Percentiles rank a stretch among this genome's conserved stretches.
Conservation (phyloP, 2,888 invertebrate genomes). For the Sphinx pinastri region DNA sequence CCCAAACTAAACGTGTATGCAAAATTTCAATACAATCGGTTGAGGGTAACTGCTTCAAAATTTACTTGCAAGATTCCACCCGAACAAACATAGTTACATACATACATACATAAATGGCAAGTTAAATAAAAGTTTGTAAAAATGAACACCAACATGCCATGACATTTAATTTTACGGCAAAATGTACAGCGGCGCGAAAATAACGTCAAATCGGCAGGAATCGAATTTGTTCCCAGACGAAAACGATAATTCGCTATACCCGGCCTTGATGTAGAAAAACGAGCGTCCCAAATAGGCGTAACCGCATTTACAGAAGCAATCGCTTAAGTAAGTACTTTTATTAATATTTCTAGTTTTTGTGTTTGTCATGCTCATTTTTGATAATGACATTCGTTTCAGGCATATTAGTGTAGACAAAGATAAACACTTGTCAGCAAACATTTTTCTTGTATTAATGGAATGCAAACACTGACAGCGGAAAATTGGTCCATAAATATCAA, state of each 20-base stretch:
- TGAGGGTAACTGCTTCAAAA: too few relatives aligned
- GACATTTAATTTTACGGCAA: background rate
- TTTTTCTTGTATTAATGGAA: constrained; percentile 55
- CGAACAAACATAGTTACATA: too few relatives aligned
- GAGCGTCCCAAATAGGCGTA: constrained; percentile 33
- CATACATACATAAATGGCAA: too few relatives aligned
- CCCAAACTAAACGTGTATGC: too few relatives aligned
- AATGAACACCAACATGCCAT: too few relatives aligned
- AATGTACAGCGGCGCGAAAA: constrained; percentile 26
- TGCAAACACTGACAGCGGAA: constrained; percentile 56
- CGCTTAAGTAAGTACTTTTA: background rate
- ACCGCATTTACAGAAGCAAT: constrained; percentile 44
- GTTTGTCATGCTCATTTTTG: constrained; percentile 32
- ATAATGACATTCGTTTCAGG: constrained; percentile 7
- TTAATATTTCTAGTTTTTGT: constrained; percentile 36
- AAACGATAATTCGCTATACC: constrained; percentile 47
- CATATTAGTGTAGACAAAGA: constrained; percentile 38
- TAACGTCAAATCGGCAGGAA: constrained; percentile 43
- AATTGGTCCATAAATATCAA: constrained; percentile 54
- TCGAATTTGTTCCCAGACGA: constrained; percentile 52
- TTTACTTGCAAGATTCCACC: too few relatives aligned
- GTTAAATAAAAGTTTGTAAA: too few relatives aligned
- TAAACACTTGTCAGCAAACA: constrained; percentile 45
- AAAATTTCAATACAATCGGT: too few relatives aligned
- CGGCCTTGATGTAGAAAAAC: constrained; percentile 42